Base-by-base conservation (phyloP, 1,140 invertebrate genomes). In the Pseudachorutes palmiensis region DNA sequence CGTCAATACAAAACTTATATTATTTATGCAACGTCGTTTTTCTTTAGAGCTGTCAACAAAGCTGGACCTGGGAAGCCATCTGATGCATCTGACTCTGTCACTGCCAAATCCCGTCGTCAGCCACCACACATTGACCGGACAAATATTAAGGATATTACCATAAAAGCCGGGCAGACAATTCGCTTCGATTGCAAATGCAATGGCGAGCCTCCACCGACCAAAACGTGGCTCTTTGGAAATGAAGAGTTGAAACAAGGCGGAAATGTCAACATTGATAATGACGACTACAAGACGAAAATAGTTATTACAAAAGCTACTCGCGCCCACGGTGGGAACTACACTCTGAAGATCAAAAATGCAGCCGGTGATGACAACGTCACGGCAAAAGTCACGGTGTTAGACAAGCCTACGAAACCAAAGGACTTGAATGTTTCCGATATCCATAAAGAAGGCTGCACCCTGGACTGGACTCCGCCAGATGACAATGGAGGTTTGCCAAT, bases 391-490 rank as follows among this genome's bases (percentile, higher is more conserved):
- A 87, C 94, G 69, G 91, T 96, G 1, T 80, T 97, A 24, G 90
- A 94, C 76, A 92, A 91, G 80, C 93, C 94, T 64, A 83, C 89
- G 51, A 82, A 83, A 72, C 93, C 94, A 84, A 84, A 66, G 93
- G 92, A 66, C 92, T 93, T 22, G 81, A 97, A 29, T 75, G 84
- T 90, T 0, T 86, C 88, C 71, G 94, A 98, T 78, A 85, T 97
- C 5, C 84, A 86, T 58, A 83, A n/a, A n/a, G n/a, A n/a, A 92
- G 26, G 85, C 92, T 12, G 88, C 94, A 76, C 92, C 59, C 86
- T 99, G 48, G 88, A 90, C 77, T 99, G 97, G 97, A 85, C 93
- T 71, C 88, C 88, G 78, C 97, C 97, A 1, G 87, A 90, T 70
- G 97, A 99, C 76, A 88, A 89, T 41, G 69, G 70, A 19, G 67